Percentiles rank a stretch among this genome's conserved stretches.
Conservation (phyloP, 1,140 invertebrate species). For the Coelopa frigida region DNA sequence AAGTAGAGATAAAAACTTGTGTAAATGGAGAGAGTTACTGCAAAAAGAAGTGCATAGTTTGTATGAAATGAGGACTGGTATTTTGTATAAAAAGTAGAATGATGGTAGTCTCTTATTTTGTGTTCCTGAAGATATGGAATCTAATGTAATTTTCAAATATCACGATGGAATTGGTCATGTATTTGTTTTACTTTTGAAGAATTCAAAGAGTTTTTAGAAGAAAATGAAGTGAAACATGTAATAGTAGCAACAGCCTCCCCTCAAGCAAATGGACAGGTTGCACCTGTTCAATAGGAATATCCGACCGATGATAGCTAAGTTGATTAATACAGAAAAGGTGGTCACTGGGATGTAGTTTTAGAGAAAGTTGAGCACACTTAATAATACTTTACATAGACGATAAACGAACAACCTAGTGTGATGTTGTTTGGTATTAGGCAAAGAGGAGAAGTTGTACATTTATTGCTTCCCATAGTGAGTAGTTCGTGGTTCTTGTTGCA, state of each 20-base stretch:
- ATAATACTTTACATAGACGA: too few relatives aligned
- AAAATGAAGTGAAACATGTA: background rate
- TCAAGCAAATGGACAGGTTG: background rate
- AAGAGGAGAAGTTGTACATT: too few relatives aligned
- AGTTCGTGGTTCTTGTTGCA: too few relatives aligned
- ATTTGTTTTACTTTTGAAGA: background rate
- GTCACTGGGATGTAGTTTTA: background rate
- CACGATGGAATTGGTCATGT: background rate
- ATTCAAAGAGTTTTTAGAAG: background rate
- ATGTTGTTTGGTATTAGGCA: too few relatives aligned
- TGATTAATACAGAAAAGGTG: background rate
- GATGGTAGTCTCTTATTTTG: too few relatives aligned
- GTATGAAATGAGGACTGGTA: too few relatives aligned
- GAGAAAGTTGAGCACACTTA: background rate
- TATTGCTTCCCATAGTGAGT: too few relatives aligned
- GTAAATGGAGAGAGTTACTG: background rate
- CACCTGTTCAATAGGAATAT: background rate
- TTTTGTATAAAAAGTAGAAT: background rate
- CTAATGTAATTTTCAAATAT: too few relatives aligned
- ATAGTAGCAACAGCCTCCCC: background rate
- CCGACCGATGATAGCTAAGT: background rate
- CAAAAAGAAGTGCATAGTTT: background rate
- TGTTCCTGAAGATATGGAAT: too few relatives aligned
- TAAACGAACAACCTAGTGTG: too few relatives aligned
- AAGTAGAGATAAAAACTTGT: background rate